Evolutionary conservation across 2,888 invertebrate species (phyloP), one percentile per base, ranked within the genome.

Genomic region (Zaprionus lineosus): DNA sequence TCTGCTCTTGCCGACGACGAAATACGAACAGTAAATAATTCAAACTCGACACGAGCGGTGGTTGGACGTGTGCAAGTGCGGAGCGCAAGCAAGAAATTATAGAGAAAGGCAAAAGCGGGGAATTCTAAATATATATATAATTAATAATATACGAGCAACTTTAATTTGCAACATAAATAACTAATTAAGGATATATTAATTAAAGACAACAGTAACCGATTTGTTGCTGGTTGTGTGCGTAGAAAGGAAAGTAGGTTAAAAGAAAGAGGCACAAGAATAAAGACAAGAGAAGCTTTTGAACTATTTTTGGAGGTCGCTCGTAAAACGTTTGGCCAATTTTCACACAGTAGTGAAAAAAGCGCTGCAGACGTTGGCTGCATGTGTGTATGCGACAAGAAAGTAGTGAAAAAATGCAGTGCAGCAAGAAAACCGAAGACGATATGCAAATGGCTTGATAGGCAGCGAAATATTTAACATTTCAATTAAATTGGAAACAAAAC

Each of bases 1-100:
- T 15, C 2, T 19, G 21, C 3, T n/a, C 8, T 43, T 39, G 15
- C 47, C 48, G 43, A 62, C 41, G 44, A 55, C 48, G 53, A 36
- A 69, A 59, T 50, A 50, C 33, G 46, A 44, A 39, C 47, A 61
- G 62, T 68, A 62, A 14, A 33, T 41, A 71, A 62, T 73, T 26
- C 56, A 69, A 82, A 43, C 63, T 68, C 52, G 71, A 85, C 75
- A 72, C 84, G 86, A 86, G 74, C 56, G 84, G 85, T 79, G 77
- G 82, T 77, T 82, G 87, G 88, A 86, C 87, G 86, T 87, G 83
- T 84, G 86, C 63, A 53, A 73, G 86, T 74, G 73, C 75, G 84
- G 78, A 73, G 72, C 77, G 68, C 73, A 69, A 66, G 84, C 64
- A 60, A 70, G 74, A 71, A 82, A 43, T 48, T 60, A 56, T 74